These are phyloP conservation scores for Pterobdella sp. DNA, from an alignment of 2,888 invertebrate species.

Conservation along the genomic window DNA sequence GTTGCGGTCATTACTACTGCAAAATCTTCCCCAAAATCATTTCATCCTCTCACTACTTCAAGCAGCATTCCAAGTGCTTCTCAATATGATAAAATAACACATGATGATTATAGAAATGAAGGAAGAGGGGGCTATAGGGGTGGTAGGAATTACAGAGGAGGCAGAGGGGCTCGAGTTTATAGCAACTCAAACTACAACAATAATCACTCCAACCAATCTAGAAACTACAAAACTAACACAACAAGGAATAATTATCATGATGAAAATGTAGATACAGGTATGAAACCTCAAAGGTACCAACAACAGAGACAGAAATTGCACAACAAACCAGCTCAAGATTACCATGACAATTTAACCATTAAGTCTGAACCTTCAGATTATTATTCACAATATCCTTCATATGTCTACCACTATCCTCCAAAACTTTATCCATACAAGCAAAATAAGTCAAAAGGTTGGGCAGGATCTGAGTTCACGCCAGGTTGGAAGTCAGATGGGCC, in stretches of 20 bases:
- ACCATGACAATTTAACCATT: not conserved
- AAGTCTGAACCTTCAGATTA: not conserved
- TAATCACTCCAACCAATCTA: not conserved
- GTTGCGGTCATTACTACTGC: not conserved
- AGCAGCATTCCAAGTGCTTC: not conserved
- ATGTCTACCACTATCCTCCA: not conserved
- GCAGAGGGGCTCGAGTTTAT: not conserved
- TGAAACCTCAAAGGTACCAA: not conserved
- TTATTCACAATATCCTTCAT: not conserved
- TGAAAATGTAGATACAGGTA: not conserved
- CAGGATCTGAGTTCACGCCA: slow-evolving; percentile 26
- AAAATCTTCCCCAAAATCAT: not conserved
- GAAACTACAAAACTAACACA: not conserved
- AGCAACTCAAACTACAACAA: not conserved
- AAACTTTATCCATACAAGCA: not conserved
- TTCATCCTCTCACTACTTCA: too few species aligned
- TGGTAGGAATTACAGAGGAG: not conserved
- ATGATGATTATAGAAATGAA: not conserved
- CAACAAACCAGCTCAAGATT: not conserved
- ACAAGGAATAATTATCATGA: not conserved
- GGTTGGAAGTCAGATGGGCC: slow-evolving; percentile 14
- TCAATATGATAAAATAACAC: not conserved
- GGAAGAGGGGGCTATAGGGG: not conserved
- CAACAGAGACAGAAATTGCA: not conserved
- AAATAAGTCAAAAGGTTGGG: slow-evolving; percentile 20